Evolutionary conservation across 2,113 vertebrate species (phyloP).

Genomic region (Paramormyrops kingsleyae): DNA sequence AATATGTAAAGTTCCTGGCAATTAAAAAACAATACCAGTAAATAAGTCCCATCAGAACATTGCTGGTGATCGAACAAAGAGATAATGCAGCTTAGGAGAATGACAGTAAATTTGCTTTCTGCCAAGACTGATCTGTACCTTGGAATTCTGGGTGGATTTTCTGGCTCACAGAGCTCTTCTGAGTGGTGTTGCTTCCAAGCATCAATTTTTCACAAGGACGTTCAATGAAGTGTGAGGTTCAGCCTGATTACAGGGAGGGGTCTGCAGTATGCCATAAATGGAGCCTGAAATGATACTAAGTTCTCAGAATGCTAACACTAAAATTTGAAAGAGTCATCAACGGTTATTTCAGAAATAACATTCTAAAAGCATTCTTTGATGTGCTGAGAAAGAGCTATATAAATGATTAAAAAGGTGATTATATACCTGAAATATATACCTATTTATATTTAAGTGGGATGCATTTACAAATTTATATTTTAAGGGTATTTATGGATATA

Average conservation of each 20-base stretch:
- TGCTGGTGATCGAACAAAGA: slow-evolving; percentile 45
- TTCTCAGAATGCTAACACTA: neutral
- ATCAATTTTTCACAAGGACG: neutral
- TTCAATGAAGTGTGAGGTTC: neutral
- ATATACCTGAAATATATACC: neutral
- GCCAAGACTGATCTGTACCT: slow-evolving; percentile 14
- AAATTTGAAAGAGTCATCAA: neutral
- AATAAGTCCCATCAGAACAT: slow-evolving; percentile 58
- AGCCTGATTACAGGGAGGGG: neutral
- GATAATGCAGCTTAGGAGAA: slow-evolving; percentile 4
- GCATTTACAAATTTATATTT: neutral
- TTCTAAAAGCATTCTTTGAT: neutral
- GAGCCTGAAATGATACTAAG: neutral
- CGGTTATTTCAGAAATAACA: neutral
- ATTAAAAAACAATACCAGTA: slow-evolving; percentile 14
- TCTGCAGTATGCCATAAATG: neutral
- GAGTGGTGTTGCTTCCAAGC: neutral
- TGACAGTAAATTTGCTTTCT: neutral
- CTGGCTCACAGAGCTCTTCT: neutral
- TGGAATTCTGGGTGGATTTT: neutral
- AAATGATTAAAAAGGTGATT: neutral
- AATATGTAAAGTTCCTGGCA: neutral
- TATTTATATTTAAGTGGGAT: neutral
- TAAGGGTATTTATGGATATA: neutral
- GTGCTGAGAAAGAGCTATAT: neutral